A percentile compares a stretch with the other conserved stretches of the same genome.
phyloP scores from a whole-genome alignment of 2,113 vertebrate genomes.

The Erythrolamprus reginae region DNA sequence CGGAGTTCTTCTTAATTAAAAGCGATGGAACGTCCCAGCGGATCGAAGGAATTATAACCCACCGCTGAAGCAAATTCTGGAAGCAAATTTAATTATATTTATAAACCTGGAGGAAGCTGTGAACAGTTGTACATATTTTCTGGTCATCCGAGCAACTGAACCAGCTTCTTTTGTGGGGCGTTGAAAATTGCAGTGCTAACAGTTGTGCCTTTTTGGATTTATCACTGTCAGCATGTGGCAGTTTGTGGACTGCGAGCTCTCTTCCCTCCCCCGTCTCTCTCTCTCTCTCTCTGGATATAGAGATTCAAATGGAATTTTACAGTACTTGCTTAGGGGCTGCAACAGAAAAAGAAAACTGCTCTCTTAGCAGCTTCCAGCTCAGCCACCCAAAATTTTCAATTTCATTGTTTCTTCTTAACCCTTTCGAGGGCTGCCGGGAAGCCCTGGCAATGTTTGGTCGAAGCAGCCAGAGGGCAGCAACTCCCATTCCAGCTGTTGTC shows the following conservation, averaged over 20 bases:
- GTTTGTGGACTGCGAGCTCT: constrained; percentile 53
- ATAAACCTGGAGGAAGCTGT: constrained; percentile 38
- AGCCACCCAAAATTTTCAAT: constrained; percentile 27
- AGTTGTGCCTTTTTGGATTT: constrained; percentile 62
- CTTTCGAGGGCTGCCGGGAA: background rate
- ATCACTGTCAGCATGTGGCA: constrained; percentile 60
- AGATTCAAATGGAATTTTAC: constrained; percentile 64
- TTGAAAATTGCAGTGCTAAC: constrained; percentile 63
- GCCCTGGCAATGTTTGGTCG: background rate
- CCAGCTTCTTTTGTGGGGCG: constrained; percentile 53
- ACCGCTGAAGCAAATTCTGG: background rate
- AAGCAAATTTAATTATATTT: constrained; percentile 46
- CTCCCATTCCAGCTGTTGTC: background rate
- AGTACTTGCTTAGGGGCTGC: constrained; percentile 58
- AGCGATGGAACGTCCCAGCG: constrained; percentile 8
- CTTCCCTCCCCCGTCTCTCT: background rate
- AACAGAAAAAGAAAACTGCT: constrained; percentile 51
- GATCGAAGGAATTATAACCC: constrained; percentile 23
- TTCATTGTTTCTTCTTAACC: constrained; percentile 26
- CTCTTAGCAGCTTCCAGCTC: constrained; percentile 53
- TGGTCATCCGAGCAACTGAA: constrained; percentile 54
- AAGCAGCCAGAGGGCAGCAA: background rate
- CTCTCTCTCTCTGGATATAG: background rate
- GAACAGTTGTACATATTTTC: constrained; percentile 18
- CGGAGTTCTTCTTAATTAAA: constrained; percentile 28